A percentile compares a stretch with the other conserved stretches of the same genome.
Conservation (phyloP, 2,113 vertebrate genomes). For the Stomatorhinus ivindoensis region DNA sequence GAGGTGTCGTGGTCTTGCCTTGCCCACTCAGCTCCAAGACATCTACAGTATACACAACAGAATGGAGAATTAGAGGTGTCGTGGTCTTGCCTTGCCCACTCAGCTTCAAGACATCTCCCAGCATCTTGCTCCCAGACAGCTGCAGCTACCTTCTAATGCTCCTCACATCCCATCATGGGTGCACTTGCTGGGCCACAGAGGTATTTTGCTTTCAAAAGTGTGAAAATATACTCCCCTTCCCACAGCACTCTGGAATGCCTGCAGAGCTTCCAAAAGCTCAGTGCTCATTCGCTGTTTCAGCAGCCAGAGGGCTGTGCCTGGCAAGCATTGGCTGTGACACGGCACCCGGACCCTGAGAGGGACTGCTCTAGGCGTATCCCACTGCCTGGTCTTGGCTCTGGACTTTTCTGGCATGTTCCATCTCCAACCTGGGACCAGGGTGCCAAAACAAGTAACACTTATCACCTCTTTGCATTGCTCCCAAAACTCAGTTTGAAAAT, state of each 20-base stretch:
- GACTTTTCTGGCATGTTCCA: not conserved
- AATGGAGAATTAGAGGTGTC: not conserved
- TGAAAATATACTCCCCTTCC: not conserved
- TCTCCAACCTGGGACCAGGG: not conserved
- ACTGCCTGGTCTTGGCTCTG: not conserved
- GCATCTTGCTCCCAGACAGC: not conserved
- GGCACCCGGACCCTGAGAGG: not conserved
- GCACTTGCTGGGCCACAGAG: not conserved
- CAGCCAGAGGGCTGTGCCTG: not conserved
- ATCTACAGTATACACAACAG: too few relatives aligned
- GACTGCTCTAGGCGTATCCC: not conserved
- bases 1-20: too few relatives aligned
- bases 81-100: not conserved
- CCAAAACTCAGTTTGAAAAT: slow-evolving; percentile 1
- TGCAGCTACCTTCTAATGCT: not conserved
- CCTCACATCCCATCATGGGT: not conserved
- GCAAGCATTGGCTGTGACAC: not conserved
- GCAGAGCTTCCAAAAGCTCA: not conserved
- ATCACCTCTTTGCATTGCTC: not conserved
- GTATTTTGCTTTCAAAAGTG: not conserved
- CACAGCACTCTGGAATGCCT: not conserved
- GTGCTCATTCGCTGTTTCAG: not conserved
- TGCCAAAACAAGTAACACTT: slow-evolving; percentile 3
- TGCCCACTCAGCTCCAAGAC: too few relatives aligned
- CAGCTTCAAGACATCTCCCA: not conserved